Evolutionary conservation across 2,888 invertebrate genomes (phyloP), one percentile per base, ranked within the genome.

Genomic region (Philereme vetulata): DNA sequence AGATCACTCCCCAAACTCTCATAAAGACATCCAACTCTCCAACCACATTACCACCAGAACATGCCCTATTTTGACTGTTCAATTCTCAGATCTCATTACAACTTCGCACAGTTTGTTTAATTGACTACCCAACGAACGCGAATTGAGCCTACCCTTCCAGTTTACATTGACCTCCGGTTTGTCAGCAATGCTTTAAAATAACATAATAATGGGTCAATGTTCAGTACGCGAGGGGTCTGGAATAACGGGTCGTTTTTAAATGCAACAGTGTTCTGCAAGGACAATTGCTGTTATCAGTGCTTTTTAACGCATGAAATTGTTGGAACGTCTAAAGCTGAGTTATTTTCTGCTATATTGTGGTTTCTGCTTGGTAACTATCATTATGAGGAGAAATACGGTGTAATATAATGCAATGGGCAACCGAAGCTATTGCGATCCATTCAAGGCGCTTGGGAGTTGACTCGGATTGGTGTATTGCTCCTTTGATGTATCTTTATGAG

Each of bases 81-180:
- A 78, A 75, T 75, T 75, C 77, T 72, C 72, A 71, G 71, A 78
- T 79, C 78, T 79, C 80, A 78, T 80, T 80, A 80, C 74, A 78
- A 79, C 67, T 80, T 80, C 57, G 67, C 67, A 68, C 72, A 73
- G 73, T 78, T 77, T 77, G 78, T 78, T 80, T 78, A 79, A 80
- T 80, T 80, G 78, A 76, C 72, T 76, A 70, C 72, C 74, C 75
- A 70, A 62, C 68, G 62, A 66, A 76, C 71, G 66, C 69, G 67
- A 71, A 72, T 71, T 60, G 62, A 71, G 55, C 51, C 53, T 68
- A 71, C 70, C 62, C 68, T 48, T 32, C 79, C 75, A 74, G 65
- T 69, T 64, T 70, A 72, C 58, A 40, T 55, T 65, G 74, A 67
- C 51, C 76, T 62, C 21, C 55, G 52, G 35, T 32, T 55, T 50